A percentile compares a stretch with the other conserved stretches of the same genome.
Evolutionary conservation across 2,888 invertebrate species (phyloP).

Genomic region (Mayetiola destructor): DNA sequence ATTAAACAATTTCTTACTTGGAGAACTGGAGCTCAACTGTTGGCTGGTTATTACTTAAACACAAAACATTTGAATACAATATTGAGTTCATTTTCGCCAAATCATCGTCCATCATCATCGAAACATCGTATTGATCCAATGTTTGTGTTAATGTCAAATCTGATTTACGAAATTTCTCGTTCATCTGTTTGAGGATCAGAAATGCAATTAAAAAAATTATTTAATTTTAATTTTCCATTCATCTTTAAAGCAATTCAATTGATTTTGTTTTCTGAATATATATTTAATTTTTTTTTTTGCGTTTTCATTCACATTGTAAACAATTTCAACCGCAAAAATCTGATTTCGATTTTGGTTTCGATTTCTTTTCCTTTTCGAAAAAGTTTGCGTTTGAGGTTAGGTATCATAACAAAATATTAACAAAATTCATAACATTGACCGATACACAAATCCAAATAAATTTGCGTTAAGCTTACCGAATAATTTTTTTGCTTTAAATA

Average conservation of each 20-base stretch:
- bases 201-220: not conserved
- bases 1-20: conserved; percentile 37
- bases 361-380: no score
- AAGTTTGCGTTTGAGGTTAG: not conserved
- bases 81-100: conserved; percentile 61
- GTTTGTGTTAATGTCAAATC: conserved; percentile 43
- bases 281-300: not conserved
- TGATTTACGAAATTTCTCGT: conserved; percentile 44
- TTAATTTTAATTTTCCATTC: no score
- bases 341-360: no score
- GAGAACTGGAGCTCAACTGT: conserved; percentile 61
- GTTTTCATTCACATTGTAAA: not conserved
- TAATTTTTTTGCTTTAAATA: conserved; percentile 31
- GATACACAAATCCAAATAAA: not conserved
- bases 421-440: not conserved
- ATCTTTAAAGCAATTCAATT: no score
- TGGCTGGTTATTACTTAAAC: conserved; percentile 57
- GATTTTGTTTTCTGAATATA: not conserved
- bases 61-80: conserved; percentile 46
- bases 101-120: conserved; percentile 55
- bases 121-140: conserved; percentile 53
- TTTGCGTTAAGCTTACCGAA: conserved; percentile 24
- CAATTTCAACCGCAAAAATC: no score
- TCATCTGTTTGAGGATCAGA: conserved; percentile 37
- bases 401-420: no score